Evolutionary conservation across 2,113 vertebrate genomes (phyloP).

Genomic region (Pitta sordida): DNA sequence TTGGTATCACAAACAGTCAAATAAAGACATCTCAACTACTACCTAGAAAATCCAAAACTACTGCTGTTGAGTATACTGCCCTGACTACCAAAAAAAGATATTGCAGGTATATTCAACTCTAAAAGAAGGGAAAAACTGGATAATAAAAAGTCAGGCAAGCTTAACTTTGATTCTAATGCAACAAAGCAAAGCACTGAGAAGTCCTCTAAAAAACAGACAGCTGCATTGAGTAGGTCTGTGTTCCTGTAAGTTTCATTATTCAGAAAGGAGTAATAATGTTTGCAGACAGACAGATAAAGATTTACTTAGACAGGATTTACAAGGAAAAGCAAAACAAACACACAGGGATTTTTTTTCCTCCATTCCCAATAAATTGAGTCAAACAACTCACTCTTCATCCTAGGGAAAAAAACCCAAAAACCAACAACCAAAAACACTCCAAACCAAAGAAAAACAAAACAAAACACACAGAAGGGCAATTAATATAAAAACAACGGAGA

Average conservation of each 20-base stretch:
- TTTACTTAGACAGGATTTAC: not conserved
- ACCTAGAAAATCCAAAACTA: not conserved
- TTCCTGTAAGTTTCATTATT: not conserved
- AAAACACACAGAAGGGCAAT: not conserved
- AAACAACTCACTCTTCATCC: not conserved
- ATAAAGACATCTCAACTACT: not conserved
- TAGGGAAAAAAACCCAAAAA: not conserved
- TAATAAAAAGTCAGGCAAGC: not conserved
- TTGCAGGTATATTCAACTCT: not conserved
- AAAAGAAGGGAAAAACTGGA: not conserved
- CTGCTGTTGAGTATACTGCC: not conserved
- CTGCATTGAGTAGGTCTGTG: not conserved
- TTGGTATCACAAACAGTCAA: not conserved
- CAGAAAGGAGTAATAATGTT: not conserved
- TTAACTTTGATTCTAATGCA: not conserved
- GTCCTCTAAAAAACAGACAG: not conserved
- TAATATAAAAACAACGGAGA: not conserved
- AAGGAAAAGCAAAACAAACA: not conserved
- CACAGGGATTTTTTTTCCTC: not conserved
- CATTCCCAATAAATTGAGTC: not conserved
- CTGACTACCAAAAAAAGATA: not conserved
- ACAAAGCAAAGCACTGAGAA: not conserved
- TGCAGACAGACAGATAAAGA: not conserved
- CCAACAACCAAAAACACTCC: not conserved
- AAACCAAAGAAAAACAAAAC: not conserved